Percentiles rank a stretch among this genome's conserved stretches.
Evolutionary conservation across 2,888 invertebrate species (phyloP).

Genomic region (Agrilus cyanescens): DNA sequence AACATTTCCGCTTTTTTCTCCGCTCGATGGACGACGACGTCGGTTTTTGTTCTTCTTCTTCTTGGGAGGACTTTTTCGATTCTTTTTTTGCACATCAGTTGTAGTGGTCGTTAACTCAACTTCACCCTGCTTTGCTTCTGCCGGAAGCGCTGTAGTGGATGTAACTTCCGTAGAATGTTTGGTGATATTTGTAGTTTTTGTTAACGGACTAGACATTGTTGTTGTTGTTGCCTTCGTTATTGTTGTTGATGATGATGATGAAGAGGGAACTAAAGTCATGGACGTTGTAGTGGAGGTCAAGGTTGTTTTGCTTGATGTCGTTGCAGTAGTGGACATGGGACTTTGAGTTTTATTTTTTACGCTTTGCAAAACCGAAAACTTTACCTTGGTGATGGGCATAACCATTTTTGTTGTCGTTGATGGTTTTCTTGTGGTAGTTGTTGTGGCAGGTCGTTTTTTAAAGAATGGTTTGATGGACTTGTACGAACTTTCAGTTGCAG

Average conservation of each 20-base stretch:
- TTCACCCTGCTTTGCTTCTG: constrained; percentile 32
- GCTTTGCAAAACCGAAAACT: constrained; percentile 41
- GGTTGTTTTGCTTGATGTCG: constrained; percentile 21
- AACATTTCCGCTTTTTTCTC: constrained; percentile 33
- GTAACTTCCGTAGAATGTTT: constrained; percentile 10
- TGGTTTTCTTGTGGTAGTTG: constrained; percentile 18
- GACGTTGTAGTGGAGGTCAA: constrained; percentile 26
- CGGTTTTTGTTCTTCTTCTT: constrained; percentile 50
- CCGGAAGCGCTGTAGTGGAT: constrained; percentile 4
- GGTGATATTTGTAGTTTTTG: constrained; percentile 3
- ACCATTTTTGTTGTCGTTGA: constrained; percentile 18
- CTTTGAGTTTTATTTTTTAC: constrained; percentile 30
- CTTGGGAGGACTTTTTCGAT: constrained; percentile 34
- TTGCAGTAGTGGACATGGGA: constrained; percentile 24
- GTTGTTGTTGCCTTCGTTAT: constrained; percentile 1
- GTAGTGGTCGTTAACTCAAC: constrained; percentile 22
- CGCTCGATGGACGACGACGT: constrained; percentile 43
- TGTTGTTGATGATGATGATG: constrained; percentile 31
- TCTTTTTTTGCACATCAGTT: constrained; percentile 20
- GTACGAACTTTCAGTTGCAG: constrained; percentile 11
- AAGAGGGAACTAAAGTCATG: constrained; percentile 38
- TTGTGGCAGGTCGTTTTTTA: constrained; percentile 28
- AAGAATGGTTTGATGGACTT: constrained; percentile 25
- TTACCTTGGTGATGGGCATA: constrained; percentile 40
- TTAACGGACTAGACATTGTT: constrained; percentile 2